phyloP scores from a whole-genome alignment of 2,888 invertebrate genomes.

The Marronus borbonicus region DNA sequence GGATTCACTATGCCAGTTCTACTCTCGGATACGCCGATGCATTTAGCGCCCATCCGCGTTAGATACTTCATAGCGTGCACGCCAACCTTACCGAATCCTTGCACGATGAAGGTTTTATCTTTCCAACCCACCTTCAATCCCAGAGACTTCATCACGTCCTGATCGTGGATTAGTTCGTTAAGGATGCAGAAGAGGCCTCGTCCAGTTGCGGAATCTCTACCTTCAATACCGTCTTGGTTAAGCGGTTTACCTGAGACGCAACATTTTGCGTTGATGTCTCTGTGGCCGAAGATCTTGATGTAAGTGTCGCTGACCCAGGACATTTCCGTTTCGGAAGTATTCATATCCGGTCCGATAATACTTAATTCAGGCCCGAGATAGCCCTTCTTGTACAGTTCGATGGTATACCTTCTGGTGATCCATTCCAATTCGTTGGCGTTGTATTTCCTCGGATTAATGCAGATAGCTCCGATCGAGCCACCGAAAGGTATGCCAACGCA shows the following conservation, averaged over 20 bases:
- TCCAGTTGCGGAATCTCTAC: conserved; percentile 88
- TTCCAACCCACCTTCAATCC: conserved; percentile 77
- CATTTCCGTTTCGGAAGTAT: conserved; percentile 86
- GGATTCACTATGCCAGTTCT: conserved; percentile 77
- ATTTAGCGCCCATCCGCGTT: conserved; percentile 79
- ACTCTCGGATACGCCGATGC: conserved; percentile 80
- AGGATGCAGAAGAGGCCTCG: conserved; percentile 83
- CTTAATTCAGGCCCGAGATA: conserved; percentile 81
- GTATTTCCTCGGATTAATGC: conserved; percentile 82
- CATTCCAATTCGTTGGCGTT: conserved; percentile 82
- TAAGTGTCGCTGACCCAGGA: conserved; percentile 89
- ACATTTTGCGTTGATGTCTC: conserved; percentile 85
- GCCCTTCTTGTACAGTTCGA: conserved; percentile 76
- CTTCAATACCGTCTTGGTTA: conserved; percentile 89
- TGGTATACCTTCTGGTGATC: conserved; percentile 81
- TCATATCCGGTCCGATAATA: conserved; percentile 88
- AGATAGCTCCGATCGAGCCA: conserved; percentile 82
- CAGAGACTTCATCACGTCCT: conserved; percentile 80
- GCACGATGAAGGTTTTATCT: conserved; percentile 84
- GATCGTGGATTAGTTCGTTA: conserved; percentile 81
- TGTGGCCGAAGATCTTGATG: conserved; percentile 78
- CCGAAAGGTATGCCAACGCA: conserved; percentile 87
- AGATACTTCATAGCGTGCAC: conserved; percentile 82
- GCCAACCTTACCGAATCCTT: conserved; percentile 90
- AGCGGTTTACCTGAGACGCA: conserved; percentile 93